A percentile compares a stretch with the other conserved stretches of the same genome.
These are phyloP conservation scores for Nasua narica DNA, from an alignment of 2,797 vertebrate species.

Conservation along the genomic window DNA sequence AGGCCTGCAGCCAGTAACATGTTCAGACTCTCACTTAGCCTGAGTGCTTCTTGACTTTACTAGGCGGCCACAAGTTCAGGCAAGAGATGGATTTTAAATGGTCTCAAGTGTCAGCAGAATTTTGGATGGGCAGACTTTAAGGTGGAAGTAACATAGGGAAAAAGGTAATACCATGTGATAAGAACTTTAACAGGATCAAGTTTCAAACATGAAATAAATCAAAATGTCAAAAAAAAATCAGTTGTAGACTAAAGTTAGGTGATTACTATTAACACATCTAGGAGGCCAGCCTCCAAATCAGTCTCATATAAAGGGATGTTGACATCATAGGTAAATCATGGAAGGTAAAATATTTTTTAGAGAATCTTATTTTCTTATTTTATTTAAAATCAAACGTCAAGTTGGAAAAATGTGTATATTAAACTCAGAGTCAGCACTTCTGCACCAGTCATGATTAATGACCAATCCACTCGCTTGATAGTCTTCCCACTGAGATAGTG, in stretches of 20 bases:
- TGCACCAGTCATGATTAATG: not conserved
- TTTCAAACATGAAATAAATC: not conserved
- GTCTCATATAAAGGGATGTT: not conserved
- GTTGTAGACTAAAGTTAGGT: not conserved
- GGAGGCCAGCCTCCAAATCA: not conserved
- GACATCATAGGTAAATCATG: not conserved
- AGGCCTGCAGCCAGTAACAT: not conserved
- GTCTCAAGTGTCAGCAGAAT: not conserved
- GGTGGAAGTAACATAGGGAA: not conserved
- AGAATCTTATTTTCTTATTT: not conserved
- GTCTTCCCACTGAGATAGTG: not conserved
- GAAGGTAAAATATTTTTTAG: not conserved
- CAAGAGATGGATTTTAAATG: slow-evolving; percentile 1
- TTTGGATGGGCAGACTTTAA: not conserved
- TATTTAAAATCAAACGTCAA: slow-evolving; percentile 7
- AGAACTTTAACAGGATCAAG: not conserved
- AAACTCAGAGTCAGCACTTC: not conserved
- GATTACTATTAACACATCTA: not conserved
- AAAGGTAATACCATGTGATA: not conserved
- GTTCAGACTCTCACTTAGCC: not conserved
- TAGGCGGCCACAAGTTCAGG: not conserved
- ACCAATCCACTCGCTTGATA: not conserved
- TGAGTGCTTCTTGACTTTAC: not conserved
- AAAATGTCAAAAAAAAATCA: not conserved
- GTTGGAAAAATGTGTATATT: not conserved